These are phyloP conservation scores for Hanleya hanleyi DNA, from an alignment of 2,888 invertebrate genomes.

Conservation along the genomic window DNA sequence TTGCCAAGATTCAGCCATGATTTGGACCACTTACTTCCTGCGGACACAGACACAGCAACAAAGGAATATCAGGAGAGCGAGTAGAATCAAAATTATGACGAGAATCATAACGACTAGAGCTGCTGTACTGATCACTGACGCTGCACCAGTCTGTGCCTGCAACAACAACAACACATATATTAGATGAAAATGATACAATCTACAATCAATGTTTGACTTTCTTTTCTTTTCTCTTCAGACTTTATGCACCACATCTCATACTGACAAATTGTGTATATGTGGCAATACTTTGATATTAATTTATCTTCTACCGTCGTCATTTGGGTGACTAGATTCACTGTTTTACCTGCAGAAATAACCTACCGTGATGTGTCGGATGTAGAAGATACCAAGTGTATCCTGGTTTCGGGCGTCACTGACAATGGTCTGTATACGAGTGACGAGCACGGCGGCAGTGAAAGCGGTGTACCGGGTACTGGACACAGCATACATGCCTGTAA, in stretches of 20 bases:
- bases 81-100: slow-evolving; percentile 55
- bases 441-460: neutral
- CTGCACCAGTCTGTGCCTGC: neutral
- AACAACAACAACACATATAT: neutral
- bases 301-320: neutral
- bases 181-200: neutral
- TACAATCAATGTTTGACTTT: too few relatives aligned
- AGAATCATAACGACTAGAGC: slow-evolving; percentile 59
- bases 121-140: slow-evolving; percentile 28
- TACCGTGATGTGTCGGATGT: neutral
- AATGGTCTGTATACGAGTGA: neutral
- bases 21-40: slow-evolving; percentile 53
- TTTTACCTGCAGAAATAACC: neutral
- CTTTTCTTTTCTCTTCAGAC: too few relatives aligned
- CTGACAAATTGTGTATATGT: too few relatives aligned
- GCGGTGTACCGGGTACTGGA: neutral
- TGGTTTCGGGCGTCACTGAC: neutral
- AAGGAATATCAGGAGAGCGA: slow-evolving; percentile 54
- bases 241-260: too few relatives aligned
- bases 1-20: too few relatives aligned
- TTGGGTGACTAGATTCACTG: too few relatives aligned
- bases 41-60: slow-evolving; percentile 56
- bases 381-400: neutral
- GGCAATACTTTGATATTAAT: neutral
- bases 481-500: slow-evolving; percentile 40